Evolutionary conservation across 2,888 invertebrate species (phyloP), one percentile per base, ranked within the genome.

Genomic region (Cheiracanthium punctorium): DNA sequence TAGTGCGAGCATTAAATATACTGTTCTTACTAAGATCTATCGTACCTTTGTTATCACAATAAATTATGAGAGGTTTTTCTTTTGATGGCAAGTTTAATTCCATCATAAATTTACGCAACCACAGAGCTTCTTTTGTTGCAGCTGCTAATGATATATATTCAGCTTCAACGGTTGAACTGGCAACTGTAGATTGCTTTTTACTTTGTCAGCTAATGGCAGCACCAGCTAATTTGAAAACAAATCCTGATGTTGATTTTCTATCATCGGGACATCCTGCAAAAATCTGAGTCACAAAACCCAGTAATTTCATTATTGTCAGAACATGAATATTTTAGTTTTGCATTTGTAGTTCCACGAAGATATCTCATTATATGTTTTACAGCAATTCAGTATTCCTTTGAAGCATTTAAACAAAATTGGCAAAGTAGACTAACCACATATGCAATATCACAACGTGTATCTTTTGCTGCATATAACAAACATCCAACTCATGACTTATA

Each of bases 371-470:
- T 77, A 8, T 32, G 30, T 37, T 80, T 73, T 8, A 24, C 65
- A 32, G 28, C 28, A 0, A 17, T 29, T 73, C 73, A 80, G 43
- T 80, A 73, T n/a, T 28, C 29, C 12, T 48, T 32, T 7, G n/a
- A 0, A 0, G 80, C 10, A 48, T 32, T 58, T 10, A 29, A 28
- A n/a, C 43, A 52, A 20, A 33, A 58, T 24, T 64, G 33, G 24
- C 33, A 28, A 0, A 58, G 4, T 8, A 29, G 0, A 30, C 75
- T 76, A n/a, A 89, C 88, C 28, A 87, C 86, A 70, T 82, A 70
- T 17, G 87, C 12, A 12, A 88, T 87, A 28, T 89, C 88, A 33
- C 88, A 88, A 12, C 88, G 41, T 12, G 88, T 89, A 28, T 52
- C 79, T n/a, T 48, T 8, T 20, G 52, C 52, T 52, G 74, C 74